Evolutionary conservation across 2,888 invertebrate species (phyloP), one percentile per base, ranked within the genome.

Genomic region (Papilio gigon): DNA sequence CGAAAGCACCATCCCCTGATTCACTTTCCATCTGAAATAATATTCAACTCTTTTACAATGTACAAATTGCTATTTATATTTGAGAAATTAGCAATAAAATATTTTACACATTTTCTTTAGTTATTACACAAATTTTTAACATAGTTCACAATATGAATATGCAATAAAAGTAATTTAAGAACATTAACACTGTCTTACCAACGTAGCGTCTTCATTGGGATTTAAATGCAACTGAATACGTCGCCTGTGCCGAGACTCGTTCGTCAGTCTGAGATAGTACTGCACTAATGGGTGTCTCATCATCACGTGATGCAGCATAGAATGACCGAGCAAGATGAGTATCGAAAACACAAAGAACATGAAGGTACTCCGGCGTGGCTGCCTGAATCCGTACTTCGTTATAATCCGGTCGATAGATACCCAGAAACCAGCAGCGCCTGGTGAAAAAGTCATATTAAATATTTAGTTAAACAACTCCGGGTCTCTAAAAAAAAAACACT

Each of bases 341-440:
- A 96, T 95, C 50, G 97, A 97, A 67, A 97, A 93, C 44, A 95
- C 92, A 87, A 98, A 98, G 90, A 98, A 98, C 85, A 97, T 94
- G 71, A 97, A 94, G 0, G 98, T 98, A 81, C 97, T 98, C 42
- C 95, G 93, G 44, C 94, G 94, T 65, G 97, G 95, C 78, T 96
- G 95, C 67, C 94, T 92, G 70, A 97, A 93, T 53, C 96, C 86
- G 71, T 95, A 93, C 83, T 98, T 97, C 0, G 98, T 98, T 61
- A 96, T 82, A 70, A 98, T 96, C 27, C 98, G 93, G 83, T 97
- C 97, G 53, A 95, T 88, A 25, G 98, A 97, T 22, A 98, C 97
- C 89, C 97, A 94, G 73, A 98, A 95, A 2, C 98, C 98, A 22
- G 98, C 97, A 11, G 95, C 95, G 91, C 96, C 96, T 96, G 89